phyloP scores from a whole-genome alignment of 1,140 invertebrate genomes.

The Solenopsis fugax region DNA sequence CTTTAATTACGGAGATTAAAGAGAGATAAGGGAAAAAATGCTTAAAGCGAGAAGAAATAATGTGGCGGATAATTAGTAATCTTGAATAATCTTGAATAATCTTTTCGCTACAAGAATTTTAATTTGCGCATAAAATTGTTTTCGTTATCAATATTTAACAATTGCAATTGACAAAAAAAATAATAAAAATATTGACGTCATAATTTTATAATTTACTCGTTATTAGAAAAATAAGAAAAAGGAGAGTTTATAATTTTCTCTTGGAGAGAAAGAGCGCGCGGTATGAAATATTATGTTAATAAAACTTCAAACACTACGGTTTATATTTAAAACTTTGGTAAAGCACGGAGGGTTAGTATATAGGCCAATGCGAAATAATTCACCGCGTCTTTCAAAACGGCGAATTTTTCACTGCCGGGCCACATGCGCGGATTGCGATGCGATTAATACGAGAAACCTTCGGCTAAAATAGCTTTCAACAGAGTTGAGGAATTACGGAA shows the following conservation, averaged over 20 bases:
- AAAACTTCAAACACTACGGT: not conserved
- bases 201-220: not conserved
- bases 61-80: not conserved
- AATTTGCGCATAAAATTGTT: not conserved
- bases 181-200: not conserved
- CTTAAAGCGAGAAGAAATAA: not conserved
- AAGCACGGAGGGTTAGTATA: not conserved
- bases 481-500: slow-evolving; percentile 27
- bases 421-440: slow-evolving; percentile 3
- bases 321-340: slow-evolving; percentile 2
- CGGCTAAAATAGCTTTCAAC: slow-evolving; percentile 34
- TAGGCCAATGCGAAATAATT: slow-evolving; percentile 48
- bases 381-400: slow-evolving; percentile 36
- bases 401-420: not conserved
- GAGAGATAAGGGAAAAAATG: not conserved
- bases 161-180: not conserved
- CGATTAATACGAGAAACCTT: slow-evolving; percentile 47
- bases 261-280: too few relatives aligned
- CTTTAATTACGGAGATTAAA: not conserved
- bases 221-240: not conserved
- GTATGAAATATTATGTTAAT: slow-evolving; percentile 17
- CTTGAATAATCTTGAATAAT: slow-evolving; percentile 1
- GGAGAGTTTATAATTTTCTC: not conserved
- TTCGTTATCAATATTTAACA: not conserved
- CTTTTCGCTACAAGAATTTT: not conserved